These are phyloP conservation scores for Strigops habroptila DNA, from an alignment of 2,113 vertebrate species.

Conservation along the genomic window DNA sequence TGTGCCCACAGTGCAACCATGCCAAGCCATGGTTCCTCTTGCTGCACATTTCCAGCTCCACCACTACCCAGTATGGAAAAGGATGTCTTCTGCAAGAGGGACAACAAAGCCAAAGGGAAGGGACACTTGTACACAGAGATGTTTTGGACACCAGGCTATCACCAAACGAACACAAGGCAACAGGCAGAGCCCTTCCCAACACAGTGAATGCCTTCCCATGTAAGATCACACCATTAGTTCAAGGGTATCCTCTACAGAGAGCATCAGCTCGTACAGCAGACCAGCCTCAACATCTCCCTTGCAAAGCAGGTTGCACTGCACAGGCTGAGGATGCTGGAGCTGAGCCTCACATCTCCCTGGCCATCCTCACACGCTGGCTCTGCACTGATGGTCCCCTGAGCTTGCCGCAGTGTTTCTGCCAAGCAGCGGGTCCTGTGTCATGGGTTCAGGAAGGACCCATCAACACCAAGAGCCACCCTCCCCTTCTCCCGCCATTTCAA, in stretches of 20 bases:
- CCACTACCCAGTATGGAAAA: accelerated
- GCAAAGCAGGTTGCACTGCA: background rate
- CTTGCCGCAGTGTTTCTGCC: background rate
- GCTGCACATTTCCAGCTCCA: background rate
- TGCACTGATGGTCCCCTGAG: accelerated
- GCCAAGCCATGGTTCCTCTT: background rate
- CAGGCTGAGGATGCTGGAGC: background rate
- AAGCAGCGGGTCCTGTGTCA: background rate
- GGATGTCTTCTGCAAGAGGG: background rate
- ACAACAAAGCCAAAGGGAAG: background rate
- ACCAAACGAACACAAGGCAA: accelerated
- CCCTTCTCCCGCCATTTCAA: background rate
- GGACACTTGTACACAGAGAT: too few species aligned
- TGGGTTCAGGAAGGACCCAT: background rate
- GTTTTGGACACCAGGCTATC: background rate
- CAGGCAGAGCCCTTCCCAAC: background rate
- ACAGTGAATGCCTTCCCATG: accelerated
- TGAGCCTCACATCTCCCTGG: background rate
- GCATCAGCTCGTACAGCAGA: background rate
- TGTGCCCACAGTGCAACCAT: too few species aligned
- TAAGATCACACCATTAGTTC: background rate
- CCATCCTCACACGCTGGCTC: accelerated
- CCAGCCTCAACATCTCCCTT: background rate
- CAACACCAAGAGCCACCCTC: background rate
- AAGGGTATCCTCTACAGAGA: accelerated